Conservation (phyloP, 2,888 invertebrate species). For the Drosophila yooni region DNA sequence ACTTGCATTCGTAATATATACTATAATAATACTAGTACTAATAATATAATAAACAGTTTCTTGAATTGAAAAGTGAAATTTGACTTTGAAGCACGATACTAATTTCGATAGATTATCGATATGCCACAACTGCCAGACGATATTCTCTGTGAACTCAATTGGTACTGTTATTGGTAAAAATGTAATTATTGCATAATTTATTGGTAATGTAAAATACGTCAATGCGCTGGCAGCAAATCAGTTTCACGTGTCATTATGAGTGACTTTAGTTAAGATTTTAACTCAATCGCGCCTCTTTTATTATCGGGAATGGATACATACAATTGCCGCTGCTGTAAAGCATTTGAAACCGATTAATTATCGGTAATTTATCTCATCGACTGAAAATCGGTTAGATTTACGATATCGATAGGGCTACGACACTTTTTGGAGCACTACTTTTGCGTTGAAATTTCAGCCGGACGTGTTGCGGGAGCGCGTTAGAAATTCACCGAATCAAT, state of each 20-base stretch:
- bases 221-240: background rate
- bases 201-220: background rate
- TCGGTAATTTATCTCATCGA: conserved; percentile 4
- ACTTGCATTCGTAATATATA: background rate
- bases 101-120: background rate
- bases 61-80: background rate
- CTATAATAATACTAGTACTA: background rate
- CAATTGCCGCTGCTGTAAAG: background rate
- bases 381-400: background rate
- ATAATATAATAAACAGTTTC: background rate
- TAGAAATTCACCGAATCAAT: conserved; percentile 46
- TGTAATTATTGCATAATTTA: background rate
- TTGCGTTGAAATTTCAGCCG: conserved; percentile 62
- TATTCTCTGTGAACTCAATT: background rate
- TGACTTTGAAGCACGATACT: background rate
- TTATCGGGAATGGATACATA: background rate
- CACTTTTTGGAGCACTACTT: conserved; percentile 48
- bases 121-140: background rate
- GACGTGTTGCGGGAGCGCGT: conserved; percentile 61
- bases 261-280: too few relatives aligned
- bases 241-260: background rate
- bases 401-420: conserved; percentile 38
- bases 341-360: conserved; percentile 8
- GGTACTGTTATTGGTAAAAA: background rate
- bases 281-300: background rate